Conservation (phyloP, 2,113 vertebrate species). For the Delphinapterus leucas region DNA sequence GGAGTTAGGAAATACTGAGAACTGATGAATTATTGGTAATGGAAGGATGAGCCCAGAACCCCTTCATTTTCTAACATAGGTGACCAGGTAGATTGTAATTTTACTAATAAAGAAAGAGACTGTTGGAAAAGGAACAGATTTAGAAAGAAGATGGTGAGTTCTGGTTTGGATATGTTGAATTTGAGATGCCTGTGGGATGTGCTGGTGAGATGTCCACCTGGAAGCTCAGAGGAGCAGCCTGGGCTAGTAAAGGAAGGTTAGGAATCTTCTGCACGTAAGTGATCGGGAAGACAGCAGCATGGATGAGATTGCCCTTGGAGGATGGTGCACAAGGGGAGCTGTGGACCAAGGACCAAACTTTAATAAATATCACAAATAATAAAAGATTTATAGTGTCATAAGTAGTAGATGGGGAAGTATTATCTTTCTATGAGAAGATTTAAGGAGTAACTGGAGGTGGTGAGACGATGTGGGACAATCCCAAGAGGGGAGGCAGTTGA, state of each 20-base stretch:
- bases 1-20: background rate
- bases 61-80: background rate
- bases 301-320: background rate
- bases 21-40: background rate
- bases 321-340: background rate
- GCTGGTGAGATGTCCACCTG: background rate
- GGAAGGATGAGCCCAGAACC: background rate
- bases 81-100: background rate
- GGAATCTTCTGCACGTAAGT: accelerated
- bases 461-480: background rate
- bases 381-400: no score
- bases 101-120: background rate
- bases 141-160: background rate
- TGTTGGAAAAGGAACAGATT: background rate
- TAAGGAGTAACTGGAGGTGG: background rate
- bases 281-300: background rate
- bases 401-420: background rate
- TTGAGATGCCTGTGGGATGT: background rate
- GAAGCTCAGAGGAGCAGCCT: background rate
- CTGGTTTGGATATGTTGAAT: background rate
- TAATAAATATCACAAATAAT: background rate
- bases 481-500: background rate
- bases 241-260: background rate
- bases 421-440: background rate
- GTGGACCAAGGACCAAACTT: background rate